Evolutionary conservation across 1,140 invertebrate species (phyloP), one percentile per base, ranked within the genome.

Genomic region (Eriosoma lanigerum): DNA sequence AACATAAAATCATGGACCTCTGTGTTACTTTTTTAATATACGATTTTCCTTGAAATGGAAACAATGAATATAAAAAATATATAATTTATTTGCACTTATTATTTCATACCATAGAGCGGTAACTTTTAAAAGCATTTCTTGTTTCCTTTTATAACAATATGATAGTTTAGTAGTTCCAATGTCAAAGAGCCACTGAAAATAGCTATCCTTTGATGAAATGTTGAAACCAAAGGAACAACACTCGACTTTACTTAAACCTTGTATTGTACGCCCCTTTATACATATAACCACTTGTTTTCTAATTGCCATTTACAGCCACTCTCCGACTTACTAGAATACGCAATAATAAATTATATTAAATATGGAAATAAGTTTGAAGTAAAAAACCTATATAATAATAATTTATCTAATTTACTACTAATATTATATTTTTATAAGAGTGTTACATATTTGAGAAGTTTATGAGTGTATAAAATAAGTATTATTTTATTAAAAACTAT

Each of bases 271-370:
- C 26, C 24, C 50, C 17, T 52, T 70, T 70, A 48, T 21, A 12
- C 38, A 21, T 72, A 21, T 52, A 52, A 19, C 48, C 48, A 72
- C 44, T 72, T 52, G 68, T 50, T 72, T 72, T 72, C 9, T 52
- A 72, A 72, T 72, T 52, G 48, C 15, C 68, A 44, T 72, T 52
- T 52, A 52, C 29, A 48, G 44, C 44, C 44, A 52, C 24, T 24
- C 24, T 13, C 56, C 15, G 21, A 12, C 17, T 21, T 8, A 21
- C 24, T 44, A 44, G 19, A 66, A 66, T 44, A 66, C 13, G 64
- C 44, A 66, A 44, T 66, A 66, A 26, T n/a, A n/a, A n/a, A n/a
- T n/a, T n/a, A n/a, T n/a, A n/a, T n/a, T n/a, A n/a, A n/a, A n/a
- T n/a, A n/a, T n/a, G n/a, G n/a, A n/a, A n/a, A n/a, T n/a, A n/a